phyloP scores from a whole-genome alignment of 2,797 vertebrate species.

The Chelidonichthys spinosus region DNA sequence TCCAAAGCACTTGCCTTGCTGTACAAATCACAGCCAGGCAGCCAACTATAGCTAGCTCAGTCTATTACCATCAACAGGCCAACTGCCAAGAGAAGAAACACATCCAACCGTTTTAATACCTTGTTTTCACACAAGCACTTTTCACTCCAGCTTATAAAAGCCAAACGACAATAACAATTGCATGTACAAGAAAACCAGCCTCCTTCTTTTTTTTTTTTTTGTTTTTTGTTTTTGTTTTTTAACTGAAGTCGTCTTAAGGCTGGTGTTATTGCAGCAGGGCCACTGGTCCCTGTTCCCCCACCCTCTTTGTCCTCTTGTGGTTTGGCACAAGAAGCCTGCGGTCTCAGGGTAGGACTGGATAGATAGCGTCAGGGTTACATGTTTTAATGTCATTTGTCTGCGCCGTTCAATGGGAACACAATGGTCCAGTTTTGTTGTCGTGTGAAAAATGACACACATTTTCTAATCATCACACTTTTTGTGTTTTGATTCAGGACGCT shows the following conservation, averaged over 20 bases:
- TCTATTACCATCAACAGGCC: slow-evolving; percentile 72
- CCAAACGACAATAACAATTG: slow-evolving; percentile 78
- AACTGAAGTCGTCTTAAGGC: slow-evolving; percentile 68
- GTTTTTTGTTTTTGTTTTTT: slow-evolving; percentile 28
- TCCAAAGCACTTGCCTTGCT: slow-evolving; percentile 74
- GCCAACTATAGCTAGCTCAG: slow-evolving; percentile 73
- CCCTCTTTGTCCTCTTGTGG: slow-evolving; percentile 68
- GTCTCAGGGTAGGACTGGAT: slow-evolving; percentile 60
- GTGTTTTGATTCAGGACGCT: slow-evolving; percentile 28
- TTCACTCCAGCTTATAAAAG: slow-evolving; percentile 76
- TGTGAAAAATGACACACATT: slow-evolving; percentile 42
- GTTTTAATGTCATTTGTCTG: slow-evolving; percentile 66
- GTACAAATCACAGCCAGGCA: slow-evolving; percentile 73
- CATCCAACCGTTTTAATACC: slow-evolving; percentile 81
- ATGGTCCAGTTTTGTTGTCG: slow-evolving; percentile 35
- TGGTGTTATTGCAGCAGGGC: slow-evolving; percentile 56
- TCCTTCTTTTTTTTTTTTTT: slow-evolving; percentile 31
- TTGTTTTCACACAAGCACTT: slow-evolving; percentile 79
- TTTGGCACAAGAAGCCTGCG: slow-evolving; percentile 68
- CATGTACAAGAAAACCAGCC: slow-evolving; percentile 64
- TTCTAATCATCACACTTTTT: slow-evolving; percentile 32
- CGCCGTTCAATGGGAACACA: slow-evolving; percentile 45
- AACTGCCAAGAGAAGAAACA: slow-evolving; percentile 74
- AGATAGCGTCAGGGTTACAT: slow-evolving; percentile 65
- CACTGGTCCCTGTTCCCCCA: slow-evolving; percentile 56